phyloP scores from a whole-genome alignment of 1,140 invertebrate genomes.

The Drosophila arawakana region DNA sequence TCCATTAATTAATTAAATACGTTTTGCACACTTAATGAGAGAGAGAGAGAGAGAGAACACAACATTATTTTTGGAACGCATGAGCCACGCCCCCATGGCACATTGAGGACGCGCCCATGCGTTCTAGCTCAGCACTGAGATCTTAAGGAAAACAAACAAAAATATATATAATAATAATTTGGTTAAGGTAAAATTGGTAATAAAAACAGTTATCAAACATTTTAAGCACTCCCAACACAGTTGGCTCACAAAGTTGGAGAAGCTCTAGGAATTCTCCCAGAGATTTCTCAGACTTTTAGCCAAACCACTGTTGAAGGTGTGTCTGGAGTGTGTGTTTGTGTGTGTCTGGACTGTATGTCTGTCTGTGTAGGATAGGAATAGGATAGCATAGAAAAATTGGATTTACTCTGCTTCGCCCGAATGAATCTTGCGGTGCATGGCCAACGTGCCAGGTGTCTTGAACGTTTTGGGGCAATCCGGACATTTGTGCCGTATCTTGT shows the following conservation, averaged over 20 bases:
- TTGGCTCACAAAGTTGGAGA: neutral
- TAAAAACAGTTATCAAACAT: constrained; percentile 15
- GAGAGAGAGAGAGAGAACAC: constrained; percentile 79
- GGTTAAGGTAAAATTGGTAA: constrained; percentile 48
- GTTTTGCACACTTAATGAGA: constrained; percentile 47
- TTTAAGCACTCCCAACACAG: neutral
- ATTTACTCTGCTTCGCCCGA: constrained; percentile 84
- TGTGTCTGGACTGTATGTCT: neutral
- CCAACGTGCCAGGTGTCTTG: constrained; percentile 80
- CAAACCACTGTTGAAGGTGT: neutral
- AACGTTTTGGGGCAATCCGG: constrained; percentile 82
- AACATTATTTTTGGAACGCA: constrained; percentile 89
- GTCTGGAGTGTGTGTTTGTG: constrained; percentile 9
- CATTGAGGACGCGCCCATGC: constrained; percentile 86
- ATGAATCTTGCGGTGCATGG: constrained; percentile 83
- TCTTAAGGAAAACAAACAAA: constrained; percentile 74
- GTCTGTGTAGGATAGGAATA: neutral
- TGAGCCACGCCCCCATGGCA: constrained; percentile 89
- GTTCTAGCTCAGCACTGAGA: constrained; percentile 82
- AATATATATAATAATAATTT: constrained; percentile 59
- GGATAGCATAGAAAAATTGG: constrained; percentile 37
- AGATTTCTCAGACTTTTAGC: neutral
- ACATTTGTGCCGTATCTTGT: constrained; percentile 83
- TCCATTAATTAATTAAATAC: constrained; percentile 20
- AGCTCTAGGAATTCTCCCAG: neutral